Base-by-base conservation (phyloP, 2,113 vertebrate species). In the Platysteira castanea region DNA sequence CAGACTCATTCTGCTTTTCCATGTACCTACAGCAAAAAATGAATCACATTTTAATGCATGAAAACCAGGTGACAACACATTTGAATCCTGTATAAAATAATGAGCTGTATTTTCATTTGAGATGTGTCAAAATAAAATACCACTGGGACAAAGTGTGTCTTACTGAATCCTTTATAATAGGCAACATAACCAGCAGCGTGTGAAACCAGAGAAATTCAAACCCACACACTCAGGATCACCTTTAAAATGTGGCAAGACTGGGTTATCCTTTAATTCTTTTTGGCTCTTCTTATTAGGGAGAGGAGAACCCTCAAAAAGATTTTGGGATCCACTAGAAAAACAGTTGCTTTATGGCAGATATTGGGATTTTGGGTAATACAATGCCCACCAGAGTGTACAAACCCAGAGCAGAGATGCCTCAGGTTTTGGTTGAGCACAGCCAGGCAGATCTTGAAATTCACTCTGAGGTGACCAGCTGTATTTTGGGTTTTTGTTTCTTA, bases 51-150 rank as follows among this genome's bases (percentile, higher is more conserved):
- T 96, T 76, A 87, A 95, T 92, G 90, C 83, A 87, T 68, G 83
- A 95, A 92, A 87, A 95, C 74, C 95, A 97, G 96, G 95, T 96
- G 95, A 93, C 91, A 97, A 90, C 15, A 26, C 68, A 94, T 95
- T 96, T 94, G 94, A 95, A 95, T 97, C 82, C 75, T 41, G 57
- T 91, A 81, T 92, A 91, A 95, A 95, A 95, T 97, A 97, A 97
- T 97, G 96, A 97, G 95, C 94, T 97, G 85, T 47, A 79, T 87
- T 96, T 97, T 96, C 95, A 91, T 94, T 92, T 96, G 96, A 97
- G 94, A 97, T 37, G 94, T 96, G 96, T 97, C 96, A 97, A 96
- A 97, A 97, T 94, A 97, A 97, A 97, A 97, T 95, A 96, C 95
- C 95, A 68, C 87, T 77, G 94, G 93, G 95, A 96, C 70, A 96